A percentile compares a stretch with the other conserved stretches of the same genome.
These are phyloP conservation scores for Augochlorella aurata DNA, from an alignment of 2,888 invertebrate genomes.

Conservation along the genomic window DNA sequence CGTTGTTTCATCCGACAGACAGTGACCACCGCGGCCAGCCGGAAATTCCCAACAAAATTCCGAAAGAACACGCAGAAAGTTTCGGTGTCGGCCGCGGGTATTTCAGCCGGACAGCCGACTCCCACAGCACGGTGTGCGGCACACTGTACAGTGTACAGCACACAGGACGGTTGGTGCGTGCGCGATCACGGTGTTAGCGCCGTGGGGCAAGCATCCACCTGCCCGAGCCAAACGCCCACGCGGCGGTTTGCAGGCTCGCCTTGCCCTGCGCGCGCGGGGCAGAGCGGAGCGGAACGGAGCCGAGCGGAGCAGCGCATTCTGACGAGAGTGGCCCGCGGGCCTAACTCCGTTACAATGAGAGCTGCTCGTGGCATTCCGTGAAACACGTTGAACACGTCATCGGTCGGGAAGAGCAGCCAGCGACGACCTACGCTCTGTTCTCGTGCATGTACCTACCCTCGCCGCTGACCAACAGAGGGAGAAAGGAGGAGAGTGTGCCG, in stretches of 20 bases:
- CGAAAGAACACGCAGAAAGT: too few relatives aligned
- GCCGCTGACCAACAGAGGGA: neutral
- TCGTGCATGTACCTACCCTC: neutral
- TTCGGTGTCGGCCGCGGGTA: neutral
- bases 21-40: too few relatives aligned
- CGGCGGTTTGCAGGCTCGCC: constrained; percentile 13
- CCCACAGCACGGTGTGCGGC: constrained; percentile 1
- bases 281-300: constrained; percentile 31
- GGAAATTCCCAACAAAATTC: too few relatives aligned
- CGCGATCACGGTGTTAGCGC: constrained; percentile 71
- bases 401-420: constrained; percentile 62
- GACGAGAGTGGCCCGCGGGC: constrained; percentile 72
- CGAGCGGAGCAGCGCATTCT: constrained; percentile 47
- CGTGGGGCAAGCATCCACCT: constrained; percentile 78
- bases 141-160: too few relatives aligned
- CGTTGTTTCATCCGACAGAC: too few relatives aligned
- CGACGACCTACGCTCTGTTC: constrained; percentile 38
- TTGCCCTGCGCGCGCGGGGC: constrained; percentile 7
- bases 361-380: constrained; percentile 76
- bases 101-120: constrained; percentile 4
- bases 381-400: constrained; percentile 75
- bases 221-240: constrained; percentile 69
- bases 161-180: constrained; percentile 56
- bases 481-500: constrained; percentile 13
- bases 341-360: constrained; percentile 76